Evolutionary conservation across 2,797 vertebrate genomes (phyloP).

Genomic region (Hirundo rustica): DNA sequence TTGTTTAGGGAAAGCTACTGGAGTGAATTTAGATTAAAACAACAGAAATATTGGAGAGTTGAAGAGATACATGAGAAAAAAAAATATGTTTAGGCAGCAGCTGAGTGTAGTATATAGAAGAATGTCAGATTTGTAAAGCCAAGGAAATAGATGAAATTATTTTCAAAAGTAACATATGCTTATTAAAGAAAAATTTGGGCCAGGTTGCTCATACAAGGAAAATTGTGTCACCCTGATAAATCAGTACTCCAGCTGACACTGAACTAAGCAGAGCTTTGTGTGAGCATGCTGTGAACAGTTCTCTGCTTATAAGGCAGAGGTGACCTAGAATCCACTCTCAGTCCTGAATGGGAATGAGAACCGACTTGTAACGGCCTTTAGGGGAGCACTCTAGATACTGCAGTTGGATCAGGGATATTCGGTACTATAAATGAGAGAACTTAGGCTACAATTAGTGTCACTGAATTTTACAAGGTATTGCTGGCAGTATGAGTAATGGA

Average conservation of each 20-base stretch:
- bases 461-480: not conserved
- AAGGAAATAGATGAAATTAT: not conserved
- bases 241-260: not conserved
- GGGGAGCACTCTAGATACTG: not conserved
- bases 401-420: not conserved
- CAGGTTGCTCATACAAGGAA: not conserved
- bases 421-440: not conserved
- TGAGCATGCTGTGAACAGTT: not conserved
- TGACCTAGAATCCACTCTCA: conserved; percentile 27
- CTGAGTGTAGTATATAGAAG: not conserved
- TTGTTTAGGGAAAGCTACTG: not conserved
- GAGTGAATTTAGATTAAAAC: not conserved
- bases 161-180: not conserved
- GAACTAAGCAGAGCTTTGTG: not conserved
- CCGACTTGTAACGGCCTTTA: not conserved
- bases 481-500: not conserved
- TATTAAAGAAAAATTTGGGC: not conserved
- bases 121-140: not conserved
- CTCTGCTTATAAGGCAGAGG: not conserved
- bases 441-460: not conserved
- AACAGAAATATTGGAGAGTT: not conserved
- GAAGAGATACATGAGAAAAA: not conserved
- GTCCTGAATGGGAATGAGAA: not conserved
- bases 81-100: not conserved
- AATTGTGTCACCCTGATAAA: conserved; percentile 10